A percentile compares a stretch with the other conserved stretches of the same genome.
Evolutionary conservation across 2,797 vertebrate species (phyloP).

Genomic region (Siniperca scherzeri): DNA sequence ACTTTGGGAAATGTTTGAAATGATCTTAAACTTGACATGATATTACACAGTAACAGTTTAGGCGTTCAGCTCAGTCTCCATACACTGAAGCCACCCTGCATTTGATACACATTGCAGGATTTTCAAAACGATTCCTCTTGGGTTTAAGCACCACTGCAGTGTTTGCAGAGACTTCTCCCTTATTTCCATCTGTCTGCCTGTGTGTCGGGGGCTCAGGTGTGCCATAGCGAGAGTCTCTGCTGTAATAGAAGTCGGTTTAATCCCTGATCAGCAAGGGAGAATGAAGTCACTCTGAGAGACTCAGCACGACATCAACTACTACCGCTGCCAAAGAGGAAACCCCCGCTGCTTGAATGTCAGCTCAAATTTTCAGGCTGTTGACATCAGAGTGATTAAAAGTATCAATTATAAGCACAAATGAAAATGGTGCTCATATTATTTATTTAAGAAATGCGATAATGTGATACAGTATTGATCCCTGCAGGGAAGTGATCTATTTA

Average conservation of each 20-base stretch:
- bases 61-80: background rate
- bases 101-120: background rate
- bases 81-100: background rate
- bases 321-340: slow-evolving; percentile 16
- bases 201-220: slow-evolving; percentile 64
- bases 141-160: background rate
- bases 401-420: slow-evolving; percentile 22
- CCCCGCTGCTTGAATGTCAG: slow-evolving; percentile 47
- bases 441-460: slow-evolving; percentile 3
- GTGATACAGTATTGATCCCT: background rate
- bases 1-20: slow-evolving; percentile 14
- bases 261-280: slow-evolving; percentile 56
- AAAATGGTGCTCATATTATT: background rate
- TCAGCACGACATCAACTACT: slow-evolving; percentile 47
- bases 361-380: slow-evolving; percentile 31
- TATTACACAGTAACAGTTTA: background rate
- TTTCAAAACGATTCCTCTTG: background rate
- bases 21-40: accelerated
- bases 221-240: slow-evolving; percentile 19
- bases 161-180: background rate
- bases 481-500: background rate
- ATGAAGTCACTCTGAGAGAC: slow-evolving; percentile 50
- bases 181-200: slow-evolving; percentile 32
- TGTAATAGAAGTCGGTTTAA: slow-evolving; percentile 58
- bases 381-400: slow-evolving; percentile 41